Evolutionary conservation across 2,888 invertebrate genomes (phyloP).

Genomic region (Andricus quercusramuli): DNA sequence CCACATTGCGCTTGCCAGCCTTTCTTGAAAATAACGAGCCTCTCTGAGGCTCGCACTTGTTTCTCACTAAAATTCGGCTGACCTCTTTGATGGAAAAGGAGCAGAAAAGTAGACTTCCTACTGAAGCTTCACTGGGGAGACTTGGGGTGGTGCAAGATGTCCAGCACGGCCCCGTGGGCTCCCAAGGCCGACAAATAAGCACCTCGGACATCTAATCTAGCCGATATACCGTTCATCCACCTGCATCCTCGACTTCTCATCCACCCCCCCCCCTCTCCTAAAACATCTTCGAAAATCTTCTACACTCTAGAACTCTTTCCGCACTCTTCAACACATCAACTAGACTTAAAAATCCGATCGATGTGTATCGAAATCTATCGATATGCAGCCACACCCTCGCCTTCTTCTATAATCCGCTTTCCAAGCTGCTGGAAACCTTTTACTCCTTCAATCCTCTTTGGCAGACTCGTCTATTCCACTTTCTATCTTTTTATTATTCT

Average conservation of each 20-base stretch:
- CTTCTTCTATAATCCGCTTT: conserved; percentile 36
- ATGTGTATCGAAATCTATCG: conserved; percentile 24
- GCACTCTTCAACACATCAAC: background rate
- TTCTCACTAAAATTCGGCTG: conserved; percentile 55
- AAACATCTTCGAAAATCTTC: conserved; percentile 9
- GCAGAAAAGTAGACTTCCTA: conserved; percentile 48
- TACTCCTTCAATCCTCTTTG: background rate
- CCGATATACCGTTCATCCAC: conserved; percentile 56
- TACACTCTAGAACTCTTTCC: conserved; percentile 26
- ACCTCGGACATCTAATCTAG: conserved; percentile 76
- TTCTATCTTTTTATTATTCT: conserved; percentile 7
- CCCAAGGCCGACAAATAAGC: conserved; percentile 74
- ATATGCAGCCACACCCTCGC: conserved; percentile 5
- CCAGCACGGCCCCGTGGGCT: conserved; percentile 76
- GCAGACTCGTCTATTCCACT: background rate
- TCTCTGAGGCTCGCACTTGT: conserved; percentile 68
- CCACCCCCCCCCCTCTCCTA: conserved; percentile 41
- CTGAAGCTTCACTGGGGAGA: conserved; percentile 52
- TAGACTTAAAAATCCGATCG: background rate
- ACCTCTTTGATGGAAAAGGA: conserved; percentile 56
- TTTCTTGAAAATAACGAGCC: conserved; percentile 68
- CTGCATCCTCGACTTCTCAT: conserved; percentile 44
- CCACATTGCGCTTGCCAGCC: conserved; percentile 84
- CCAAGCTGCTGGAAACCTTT: background rate
- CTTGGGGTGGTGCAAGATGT: conserved; percentile 72